Evolutionary conservation across 1,140 invertebrate genomes (phyloP).

Genomic region (Tetramorium simillimum): DNA sequence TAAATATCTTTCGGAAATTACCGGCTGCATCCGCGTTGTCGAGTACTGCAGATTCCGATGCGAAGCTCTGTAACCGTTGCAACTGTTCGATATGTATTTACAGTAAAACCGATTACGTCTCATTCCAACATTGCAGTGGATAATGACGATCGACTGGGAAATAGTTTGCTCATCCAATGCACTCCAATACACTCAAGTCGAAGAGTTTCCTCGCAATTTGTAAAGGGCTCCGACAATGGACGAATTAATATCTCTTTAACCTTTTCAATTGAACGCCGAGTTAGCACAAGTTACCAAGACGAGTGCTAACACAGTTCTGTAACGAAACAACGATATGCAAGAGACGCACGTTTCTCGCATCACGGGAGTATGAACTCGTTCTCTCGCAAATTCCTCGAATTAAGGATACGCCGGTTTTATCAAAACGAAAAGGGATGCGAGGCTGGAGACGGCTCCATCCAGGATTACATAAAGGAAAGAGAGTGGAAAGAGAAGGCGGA

Average conservation of each 20-base stretch:
- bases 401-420: slow-evolving; percentile 18
- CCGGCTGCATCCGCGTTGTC: neutral
- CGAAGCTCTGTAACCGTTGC: neutral
- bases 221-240: neutral
- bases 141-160: neutral
- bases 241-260: slow-evolving; percentile 28
- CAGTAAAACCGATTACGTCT: slow-evolving; percentile 34
- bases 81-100: slow-evolving; percentile 10
- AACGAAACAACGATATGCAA: neutral
- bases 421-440: neutral
- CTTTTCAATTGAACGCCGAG: neutral
- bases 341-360: neutral
- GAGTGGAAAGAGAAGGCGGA: neutral
- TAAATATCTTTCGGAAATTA: slow-evolving; percentile 20
- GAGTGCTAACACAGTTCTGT: neutral
- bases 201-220: slow-evolving; percentile 10
- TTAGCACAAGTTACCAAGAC: neutral
- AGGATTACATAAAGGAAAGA: neutral
- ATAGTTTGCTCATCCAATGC: neutral
- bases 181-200: neutral
- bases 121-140: neutral
- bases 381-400: slow-evolving; percentile 63
- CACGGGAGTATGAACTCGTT: neutral
- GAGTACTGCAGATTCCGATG: neutral
- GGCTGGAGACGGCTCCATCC: neutral